Evolutionary conservation across 2,113 vertebrate species (phyloP), one percentile per base, ranked within the genome.

Genomic region (Brachyistius frenatus): DNA sequence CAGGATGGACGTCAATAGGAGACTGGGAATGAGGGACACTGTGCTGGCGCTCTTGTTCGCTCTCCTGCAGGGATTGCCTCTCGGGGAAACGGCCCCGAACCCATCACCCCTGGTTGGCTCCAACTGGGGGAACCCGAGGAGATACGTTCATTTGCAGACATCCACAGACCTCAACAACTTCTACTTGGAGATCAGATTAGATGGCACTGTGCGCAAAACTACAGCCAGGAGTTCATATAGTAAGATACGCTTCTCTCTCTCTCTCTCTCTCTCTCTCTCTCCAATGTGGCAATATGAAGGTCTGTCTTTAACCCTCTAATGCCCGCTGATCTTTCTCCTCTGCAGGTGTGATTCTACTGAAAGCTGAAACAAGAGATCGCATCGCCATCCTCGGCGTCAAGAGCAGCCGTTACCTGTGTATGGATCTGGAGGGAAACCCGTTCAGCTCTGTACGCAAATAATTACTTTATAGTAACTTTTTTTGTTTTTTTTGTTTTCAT

Each of bases 331-430:
- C 8, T 37, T 75, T 76, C 31, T 55, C 35, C 23, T 63, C 36
- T 32, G 66, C 90, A 95, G 97, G 96, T 94, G 97, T 98, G 53
- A 70, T 99, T 80, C 87, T 95, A 85, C 94, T 98, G 76, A 97
- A 94, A 76, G 93, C 97, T 0, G 96, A 98, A 65, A 94, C 93
- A 4, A 92, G 95, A 13, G 97, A 97, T 61, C 94, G 94, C 4
- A 76, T 98, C 8, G 95, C 96, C 66, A 98, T 99, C 82, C 94
- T 93, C 1, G 97, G 98, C 0, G 96, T 97, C 57, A 98, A 97
- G 87, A 99, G 96, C 4, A 95, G 94, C 57, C 90, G 95, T 0
- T 98, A 95, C 85, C 88, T 99, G 11, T 99, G 97, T 13, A 96
- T 98, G 97, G 96, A 98, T 61, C 54, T 54, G 14, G 91, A 85